Conservation (phyloP, 1,140 invertebrate species). For the Lepidurus couesii region DNA sequence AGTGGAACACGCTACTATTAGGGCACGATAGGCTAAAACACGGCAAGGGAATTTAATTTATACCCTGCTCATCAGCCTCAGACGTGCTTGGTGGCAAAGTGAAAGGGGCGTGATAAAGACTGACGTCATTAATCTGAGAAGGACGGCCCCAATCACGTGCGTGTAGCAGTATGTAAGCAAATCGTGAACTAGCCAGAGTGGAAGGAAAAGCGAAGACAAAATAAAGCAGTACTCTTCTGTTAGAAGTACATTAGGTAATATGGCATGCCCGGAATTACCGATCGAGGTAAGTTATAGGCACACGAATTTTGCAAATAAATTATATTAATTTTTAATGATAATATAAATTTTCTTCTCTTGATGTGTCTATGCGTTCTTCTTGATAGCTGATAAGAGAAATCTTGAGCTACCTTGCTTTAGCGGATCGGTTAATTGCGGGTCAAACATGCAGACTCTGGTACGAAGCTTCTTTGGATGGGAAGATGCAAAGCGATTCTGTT, state of each 20-base stretch:
- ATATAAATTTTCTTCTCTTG: not conserved
- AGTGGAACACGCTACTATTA: not conserved
- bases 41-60: not conserved
- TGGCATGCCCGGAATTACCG: not conserved
- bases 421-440: slow-evolving; percentile 46
- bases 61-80: not conserved
- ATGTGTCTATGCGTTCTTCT: not conserved
- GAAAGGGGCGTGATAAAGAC: not conserved
- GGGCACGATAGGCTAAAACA: not conserved
- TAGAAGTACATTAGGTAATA: not conserved
- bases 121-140: not conserved
- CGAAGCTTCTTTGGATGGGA: slow-evolving; percentile 51
- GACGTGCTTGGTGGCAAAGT: not conserved
- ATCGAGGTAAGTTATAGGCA: not conserved
- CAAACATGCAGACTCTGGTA: slow-evolving; percentile 55
- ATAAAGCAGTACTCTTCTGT: not conserved
- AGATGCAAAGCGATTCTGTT: slow-evolving; percentile 51
- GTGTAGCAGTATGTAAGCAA: too few species aligned
- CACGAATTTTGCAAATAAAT: not conserved
- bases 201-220: not conserved
- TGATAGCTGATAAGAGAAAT: not conserved
- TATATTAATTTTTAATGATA: not conserved
- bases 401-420: not conserved
- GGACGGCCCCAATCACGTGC: not conserved
- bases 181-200: not conserved